Percentiles rank a stretch among this genome's conserved stretches.
Conservation (phyloP, 2,888 invertebrate species). For the Phortica okadai region DNA sequence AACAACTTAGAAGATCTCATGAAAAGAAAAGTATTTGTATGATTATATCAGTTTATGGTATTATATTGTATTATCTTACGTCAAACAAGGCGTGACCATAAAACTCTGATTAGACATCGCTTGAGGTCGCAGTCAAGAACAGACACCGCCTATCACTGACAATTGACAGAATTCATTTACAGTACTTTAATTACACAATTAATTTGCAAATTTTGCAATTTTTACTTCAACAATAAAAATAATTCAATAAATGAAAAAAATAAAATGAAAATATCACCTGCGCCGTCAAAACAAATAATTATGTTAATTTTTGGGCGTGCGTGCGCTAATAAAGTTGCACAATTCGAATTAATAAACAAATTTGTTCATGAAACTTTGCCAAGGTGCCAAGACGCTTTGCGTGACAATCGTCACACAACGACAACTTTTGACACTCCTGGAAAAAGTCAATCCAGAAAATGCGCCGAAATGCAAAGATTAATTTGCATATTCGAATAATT, state of each 20-base stretch:
- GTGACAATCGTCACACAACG: neutral
- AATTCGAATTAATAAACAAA: neutral
- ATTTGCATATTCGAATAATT: constrained; percentile 13
- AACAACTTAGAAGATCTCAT: no score
- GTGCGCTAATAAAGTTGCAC: neutral
- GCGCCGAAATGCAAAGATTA: neutral
- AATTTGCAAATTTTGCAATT: no score
- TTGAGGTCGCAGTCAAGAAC: no score
- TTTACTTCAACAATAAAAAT: neutral
- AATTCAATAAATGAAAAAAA: neutral
- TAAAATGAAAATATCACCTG: neutral
- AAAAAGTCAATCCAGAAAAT: neutral
- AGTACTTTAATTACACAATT: no score
- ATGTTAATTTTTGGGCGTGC: neutral
- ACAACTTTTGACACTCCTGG: neutral
- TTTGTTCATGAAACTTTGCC: neutral
- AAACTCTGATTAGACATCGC: no score
- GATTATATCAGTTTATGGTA: no score
- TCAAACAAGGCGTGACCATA: no score
- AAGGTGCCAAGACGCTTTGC: neutral
- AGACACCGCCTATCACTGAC: no score
- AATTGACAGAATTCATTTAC: no score
- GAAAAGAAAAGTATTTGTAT: no score
- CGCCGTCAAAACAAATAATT: neutral
- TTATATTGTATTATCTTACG: no score